A percentile compares a stretch with the other conserved stretches of the same genome.
Conservation (phyloP, 2,888 invertebrate species). For the Chrysolina americana region DNA sequence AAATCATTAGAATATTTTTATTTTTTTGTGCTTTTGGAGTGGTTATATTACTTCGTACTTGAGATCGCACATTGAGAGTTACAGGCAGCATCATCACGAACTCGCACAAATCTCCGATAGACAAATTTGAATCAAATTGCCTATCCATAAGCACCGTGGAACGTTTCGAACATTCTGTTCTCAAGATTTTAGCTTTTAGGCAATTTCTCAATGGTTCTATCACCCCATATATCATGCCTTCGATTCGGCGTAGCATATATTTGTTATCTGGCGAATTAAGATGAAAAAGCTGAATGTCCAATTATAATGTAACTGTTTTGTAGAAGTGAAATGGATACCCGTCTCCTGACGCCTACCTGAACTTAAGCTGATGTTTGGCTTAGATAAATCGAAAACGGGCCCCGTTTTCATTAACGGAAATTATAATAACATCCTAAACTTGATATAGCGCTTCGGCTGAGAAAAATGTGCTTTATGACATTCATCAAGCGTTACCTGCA, state of each 20-base stretch:
- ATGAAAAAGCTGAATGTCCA: slow-evolving; percentile 41
- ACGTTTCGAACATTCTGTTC: not conserved
- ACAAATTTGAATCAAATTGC: no score
- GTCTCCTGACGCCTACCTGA: slow-evolving; percentile 48
- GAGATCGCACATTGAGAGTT: no score
- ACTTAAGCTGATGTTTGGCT: slow-evolving; percentile 46
- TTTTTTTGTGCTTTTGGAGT: no score
- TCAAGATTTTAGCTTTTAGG: not conserved
- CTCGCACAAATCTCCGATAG: no score
- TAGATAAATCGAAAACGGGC: slow-evolving; percentile 53
- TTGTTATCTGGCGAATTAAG: slow-evolving; percentile 21
- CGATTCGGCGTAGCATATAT: slow-evolving; percentile 9
- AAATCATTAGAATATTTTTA: no score
- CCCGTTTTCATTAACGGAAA: slow-evolving; percentile 52
- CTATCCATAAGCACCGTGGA: not conserved
- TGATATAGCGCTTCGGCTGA: slow-evolving; percentile 37
- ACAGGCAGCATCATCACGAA: no score
- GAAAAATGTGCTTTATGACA: slow-evolving; percentile 53
- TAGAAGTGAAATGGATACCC: slow-evolving; percentile 48
- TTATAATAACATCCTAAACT: slow-evolving; percentile 51
- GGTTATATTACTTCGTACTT: no score
- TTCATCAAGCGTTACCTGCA: slow-evolving; percentile 43
- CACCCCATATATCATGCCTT: not conserved
- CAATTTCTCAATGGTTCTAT: not conserved
- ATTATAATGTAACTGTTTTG: slow-evolving; percentile 50